Percentiles rank a stretch among this genome's conserved stretches.
Conservation (phyloP, 2,888 invertebrate genomes). For the Temnothorax ravouxi region DNA sequence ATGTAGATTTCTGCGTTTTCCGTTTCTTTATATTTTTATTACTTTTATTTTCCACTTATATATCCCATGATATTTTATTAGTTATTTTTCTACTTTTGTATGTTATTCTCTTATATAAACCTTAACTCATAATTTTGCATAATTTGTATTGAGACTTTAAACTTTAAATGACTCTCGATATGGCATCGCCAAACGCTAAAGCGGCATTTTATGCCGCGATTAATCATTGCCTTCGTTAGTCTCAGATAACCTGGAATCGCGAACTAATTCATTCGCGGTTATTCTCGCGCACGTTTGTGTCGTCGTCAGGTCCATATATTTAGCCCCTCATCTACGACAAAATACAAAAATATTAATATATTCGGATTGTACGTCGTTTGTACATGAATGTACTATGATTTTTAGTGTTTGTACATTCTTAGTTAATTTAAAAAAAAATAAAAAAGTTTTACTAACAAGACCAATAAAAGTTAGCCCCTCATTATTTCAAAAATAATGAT, state of each 20-base stretch:
- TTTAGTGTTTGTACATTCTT: too few relatives aligned
- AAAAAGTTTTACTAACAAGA: too few relatives aligned
- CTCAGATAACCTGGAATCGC: slow-evolving; percentile 30
- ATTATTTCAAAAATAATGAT: too few relatives aligned
- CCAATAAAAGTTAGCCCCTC: too few relatives aligned
- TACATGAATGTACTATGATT: too few relatives aligned
- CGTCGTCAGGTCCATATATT: too few relatives aligned
- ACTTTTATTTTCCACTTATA: background rate
- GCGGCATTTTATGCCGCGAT: background rate
- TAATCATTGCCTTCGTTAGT: slow-evolving; percentile 12
- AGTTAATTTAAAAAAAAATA: too few relatives aligned
- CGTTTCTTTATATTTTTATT: background rate
- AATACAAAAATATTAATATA: too few relatives aligned
- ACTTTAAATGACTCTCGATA: slow-evolving; percentile 5
- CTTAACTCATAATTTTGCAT: background rate
- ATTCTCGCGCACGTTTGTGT: slow-evolving; percentile 3
- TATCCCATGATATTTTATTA: background rate
- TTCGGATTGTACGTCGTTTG: too few relatives aligned
- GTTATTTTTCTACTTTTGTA: background rate
- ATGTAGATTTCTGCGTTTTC: background rate
- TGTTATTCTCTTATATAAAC: background rate
- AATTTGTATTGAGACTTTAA: background rate
- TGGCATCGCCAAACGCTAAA: background rate
- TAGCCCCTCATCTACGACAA: too few relatives aligned
- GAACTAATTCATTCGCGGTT: slow-evolving; percentile 11